Evolutionary conservation across 2,888 invertebrate genomes (phyloP).

Genomic region (Taenaris catops): DNA sequence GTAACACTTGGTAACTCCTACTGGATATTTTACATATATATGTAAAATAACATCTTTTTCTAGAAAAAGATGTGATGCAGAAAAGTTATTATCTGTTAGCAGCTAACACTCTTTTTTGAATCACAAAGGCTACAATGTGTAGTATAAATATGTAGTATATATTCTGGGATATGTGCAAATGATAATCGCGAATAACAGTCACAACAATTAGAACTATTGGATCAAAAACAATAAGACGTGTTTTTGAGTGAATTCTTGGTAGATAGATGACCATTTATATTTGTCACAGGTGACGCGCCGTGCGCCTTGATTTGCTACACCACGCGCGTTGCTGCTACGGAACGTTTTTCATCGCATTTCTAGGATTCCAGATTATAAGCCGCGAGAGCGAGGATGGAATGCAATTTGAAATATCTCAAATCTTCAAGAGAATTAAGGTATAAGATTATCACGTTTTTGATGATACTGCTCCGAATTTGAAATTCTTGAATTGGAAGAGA

Average conservation of each 20-base stretch:
- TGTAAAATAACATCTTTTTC: no score
- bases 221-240: slow-evolving; percentile 6
- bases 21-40: no score
- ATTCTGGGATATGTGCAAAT: no score
- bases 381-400: slow-evolving; percentile 6
- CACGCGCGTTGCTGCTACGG: slow-evolving; percentile 12
- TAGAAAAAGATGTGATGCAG: no score
- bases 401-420: slow-evolving; percentile 13
- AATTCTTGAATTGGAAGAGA: no score
- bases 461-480: background rate
- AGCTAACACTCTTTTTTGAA: no score
- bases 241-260: slow-evolving; percentile 18
- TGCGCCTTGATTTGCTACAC: slow-evolving; percentile 19
- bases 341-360: slow-evolving; percentile 25
- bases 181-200: no score
- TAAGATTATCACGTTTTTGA: background rate
- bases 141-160: no score
- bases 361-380: slow-evolving; percentile 24
- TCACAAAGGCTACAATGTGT: no score
- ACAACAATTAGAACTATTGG: no score
- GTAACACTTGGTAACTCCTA: no score
- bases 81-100: no score
- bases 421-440: slow-evolving; percentile 7
- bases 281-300: slow-evolving; percentile 21
- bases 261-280: slow-evolving; percentile 15